These are phyloP conservation scores for Spisula solida DNA, from an alignment of 2,888 invertebrate species.

Conservation along the genomic window DNA sequence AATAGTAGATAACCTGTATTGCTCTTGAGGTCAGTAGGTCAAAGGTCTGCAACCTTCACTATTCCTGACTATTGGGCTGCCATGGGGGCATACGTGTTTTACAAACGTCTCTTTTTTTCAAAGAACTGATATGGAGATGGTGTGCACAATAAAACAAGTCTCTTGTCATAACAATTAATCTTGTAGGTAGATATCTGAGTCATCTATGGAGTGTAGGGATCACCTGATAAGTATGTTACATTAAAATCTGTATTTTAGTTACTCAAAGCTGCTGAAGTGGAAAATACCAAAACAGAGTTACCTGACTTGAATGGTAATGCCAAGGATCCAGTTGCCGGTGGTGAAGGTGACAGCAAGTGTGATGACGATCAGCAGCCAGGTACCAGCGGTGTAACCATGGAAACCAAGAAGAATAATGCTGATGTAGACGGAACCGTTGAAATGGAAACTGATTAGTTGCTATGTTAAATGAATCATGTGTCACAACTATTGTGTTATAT, in stretches of 20 bases:
- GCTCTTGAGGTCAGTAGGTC: too few species aligned
- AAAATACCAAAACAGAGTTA: conserved; percentile 9
- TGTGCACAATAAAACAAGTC: too few species aligned
- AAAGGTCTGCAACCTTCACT: too few species aligned
- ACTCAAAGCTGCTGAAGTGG: conserved; percentile 30
- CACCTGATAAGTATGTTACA: neutral
- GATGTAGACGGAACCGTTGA: conserved; percentile 3
- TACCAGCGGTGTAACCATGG: conserved; percentile 22
- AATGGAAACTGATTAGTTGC: conserved; percentile 37
- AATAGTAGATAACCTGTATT: too few species aligned
- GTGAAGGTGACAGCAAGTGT: neutral
- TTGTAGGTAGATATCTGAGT: too few species aligned
- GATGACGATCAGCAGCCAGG: conserved; percentile 4
- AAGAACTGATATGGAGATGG: too few species aligned
- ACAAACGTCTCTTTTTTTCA: too few species aligned
- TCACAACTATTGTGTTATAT: neutral
- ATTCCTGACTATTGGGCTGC: too few species aligned
- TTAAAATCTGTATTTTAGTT: conserved; percentile 6
- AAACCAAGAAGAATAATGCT: conserved; percentile 4
- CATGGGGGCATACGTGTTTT: too few species aligned
- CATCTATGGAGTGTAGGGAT: too few species aligned
- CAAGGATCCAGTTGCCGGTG: neutral
- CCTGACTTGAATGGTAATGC: neutral
- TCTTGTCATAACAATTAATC: too few species aligned
- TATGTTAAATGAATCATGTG: neutral